phyloP scores from a whole-genome alignment of 2,888 invertebrate species.

The Callinectes sapidus region DNA sequence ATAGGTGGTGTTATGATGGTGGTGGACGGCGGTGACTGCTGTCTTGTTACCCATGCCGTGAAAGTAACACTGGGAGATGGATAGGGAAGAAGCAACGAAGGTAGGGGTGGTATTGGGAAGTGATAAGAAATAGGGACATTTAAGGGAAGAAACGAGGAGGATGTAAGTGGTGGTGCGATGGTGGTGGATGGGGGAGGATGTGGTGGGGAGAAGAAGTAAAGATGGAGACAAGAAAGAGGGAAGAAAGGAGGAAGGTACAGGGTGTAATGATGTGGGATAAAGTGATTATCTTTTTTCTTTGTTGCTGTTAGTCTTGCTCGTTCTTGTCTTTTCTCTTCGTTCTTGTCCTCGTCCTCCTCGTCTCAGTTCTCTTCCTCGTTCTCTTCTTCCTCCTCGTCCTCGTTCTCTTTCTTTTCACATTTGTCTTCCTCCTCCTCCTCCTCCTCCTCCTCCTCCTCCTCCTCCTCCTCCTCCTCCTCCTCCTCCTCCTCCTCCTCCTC shows the following conservation, averaged over 20 bases:
- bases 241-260: background rate
- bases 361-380: background rate
- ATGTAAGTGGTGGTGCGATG: background rate
- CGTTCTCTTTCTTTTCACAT: background rate
- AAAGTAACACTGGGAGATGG: too few relatives aligned
- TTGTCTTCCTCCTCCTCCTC: background rate
- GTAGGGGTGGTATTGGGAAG: too few relatives aligned
- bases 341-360: background rate
- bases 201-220: background rate
- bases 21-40: too few relatives aligned
- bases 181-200: background rate
- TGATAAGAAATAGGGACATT: too few relatives aligned
- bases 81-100: too few relatives aligned
- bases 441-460: background rate
- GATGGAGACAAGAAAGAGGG: background rate
- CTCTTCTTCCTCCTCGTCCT: background rate
- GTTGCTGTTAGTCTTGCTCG: too few relatives aligned
- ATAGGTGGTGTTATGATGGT: too few relatives aligned
- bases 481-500: background rate
- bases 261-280: background rate
- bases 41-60: too few relatives aligned
- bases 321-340: too few relatives aligned
- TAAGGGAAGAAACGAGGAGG: background rate
- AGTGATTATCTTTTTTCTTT: too few relatives aligned
- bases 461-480: background rate